Evolutionary conservation across 2,888 invertebrate species (phyloP).

Genomic region (Reticulitermes lucifugus): DNA sequence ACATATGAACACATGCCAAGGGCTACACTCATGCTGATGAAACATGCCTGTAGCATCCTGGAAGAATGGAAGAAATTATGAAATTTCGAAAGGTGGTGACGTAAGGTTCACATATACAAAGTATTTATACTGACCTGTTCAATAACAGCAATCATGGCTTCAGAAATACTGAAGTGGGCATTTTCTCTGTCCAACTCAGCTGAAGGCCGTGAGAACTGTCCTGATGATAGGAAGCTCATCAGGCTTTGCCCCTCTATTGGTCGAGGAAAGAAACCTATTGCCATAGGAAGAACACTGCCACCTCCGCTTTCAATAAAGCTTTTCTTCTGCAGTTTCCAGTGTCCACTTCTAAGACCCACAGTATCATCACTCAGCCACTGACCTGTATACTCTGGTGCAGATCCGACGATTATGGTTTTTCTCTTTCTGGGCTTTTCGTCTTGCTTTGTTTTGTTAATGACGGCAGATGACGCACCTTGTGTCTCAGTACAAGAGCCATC

Average conservation of each 20-base stretch:
- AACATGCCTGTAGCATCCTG: too few species aligned
- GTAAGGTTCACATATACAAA: background rate
- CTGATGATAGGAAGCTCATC: slow-evolving; percentile 77
- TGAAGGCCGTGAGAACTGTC: slow-evolving; percentile 76
- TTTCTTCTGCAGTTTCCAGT: slow-evolving; percentile 65
- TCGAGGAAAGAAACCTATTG: slow-evolving; percentile 71
- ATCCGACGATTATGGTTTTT: slow-evolving; percentile 46
- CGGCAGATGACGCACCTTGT: background rate
- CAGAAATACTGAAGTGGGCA: slow-evolving; percentile 87
- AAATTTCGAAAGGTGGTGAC: too few species aligned
- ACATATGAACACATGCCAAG: too few species aligned
- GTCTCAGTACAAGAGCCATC: background rate
- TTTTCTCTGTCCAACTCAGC: slow-evolving; percentile 87
- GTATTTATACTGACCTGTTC: slow-evolving; percentile 67
- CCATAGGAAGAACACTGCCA: slow-evolving; percentile 70
- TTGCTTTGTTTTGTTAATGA: background rate
- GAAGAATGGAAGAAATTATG: too few species aligned
- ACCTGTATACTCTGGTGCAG: slow-evolving; percentile 51
- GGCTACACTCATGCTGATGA: too few species aligned
- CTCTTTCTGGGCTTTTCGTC: background rate
- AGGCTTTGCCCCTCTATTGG: slow-evolving; percentile 78
- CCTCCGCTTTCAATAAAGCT: slow-evolving; percentile 72
- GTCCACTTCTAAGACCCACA: slow-evolving; percentile 64
- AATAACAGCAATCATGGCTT: slow-evolving; percentile 85
- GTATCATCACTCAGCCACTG: slow-evolving; percentile 54